Conservation (phyloP, 2,113 vertebrate genomes). For the Eidolon helvum region DNA sequence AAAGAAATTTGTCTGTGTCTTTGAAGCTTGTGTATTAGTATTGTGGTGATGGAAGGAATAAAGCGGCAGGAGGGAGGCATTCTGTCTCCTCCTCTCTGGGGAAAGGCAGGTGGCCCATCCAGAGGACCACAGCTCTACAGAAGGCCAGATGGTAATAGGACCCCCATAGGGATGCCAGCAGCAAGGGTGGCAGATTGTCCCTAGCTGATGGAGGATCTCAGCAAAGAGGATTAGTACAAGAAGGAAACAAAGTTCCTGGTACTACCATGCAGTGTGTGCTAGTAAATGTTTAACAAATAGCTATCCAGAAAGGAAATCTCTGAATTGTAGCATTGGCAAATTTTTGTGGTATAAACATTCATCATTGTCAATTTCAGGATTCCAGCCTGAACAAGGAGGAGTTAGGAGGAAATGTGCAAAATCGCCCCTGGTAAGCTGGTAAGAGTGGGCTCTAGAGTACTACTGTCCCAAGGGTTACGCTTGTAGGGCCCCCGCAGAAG, state of each 20-base stretch:
- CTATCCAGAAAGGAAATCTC: neutral
- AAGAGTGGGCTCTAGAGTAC: neutral
- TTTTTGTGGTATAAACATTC: neutral
- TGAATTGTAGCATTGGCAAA: neutral
- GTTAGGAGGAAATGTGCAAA: neutral
- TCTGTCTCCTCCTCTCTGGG: neutral
- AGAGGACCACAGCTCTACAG: neutral
- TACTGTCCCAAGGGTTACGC: neutral
- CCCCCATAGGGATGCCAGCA: neutral
- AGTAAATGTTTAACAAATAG: neutral
- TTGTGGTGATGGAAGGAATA: neutral
- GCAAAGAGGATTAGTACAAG: neutral
- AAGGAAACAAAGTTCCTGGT: neutral
- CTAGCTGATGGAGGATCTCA: neutral
- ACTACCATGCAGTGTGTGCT: neutral
- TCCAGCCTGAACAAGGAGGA: neutral
- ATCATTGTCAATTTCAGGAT: neutral
- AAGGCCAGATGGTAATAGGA: neutral
- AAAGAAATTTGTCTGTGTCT: neutral
- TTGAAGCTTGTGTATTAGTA: neutral
- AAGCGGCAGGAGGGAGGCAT: neutral
- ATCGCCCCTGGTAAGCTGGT: neutral
- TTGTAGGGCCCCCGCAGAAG: neutral
- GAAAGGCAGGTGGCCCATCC: neutral
- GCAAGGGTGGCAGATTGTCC: neutral